phyloP scores from a whole-genome alignment of 2,113 vertebrate species.

The Mustela nigripes region DNA sequence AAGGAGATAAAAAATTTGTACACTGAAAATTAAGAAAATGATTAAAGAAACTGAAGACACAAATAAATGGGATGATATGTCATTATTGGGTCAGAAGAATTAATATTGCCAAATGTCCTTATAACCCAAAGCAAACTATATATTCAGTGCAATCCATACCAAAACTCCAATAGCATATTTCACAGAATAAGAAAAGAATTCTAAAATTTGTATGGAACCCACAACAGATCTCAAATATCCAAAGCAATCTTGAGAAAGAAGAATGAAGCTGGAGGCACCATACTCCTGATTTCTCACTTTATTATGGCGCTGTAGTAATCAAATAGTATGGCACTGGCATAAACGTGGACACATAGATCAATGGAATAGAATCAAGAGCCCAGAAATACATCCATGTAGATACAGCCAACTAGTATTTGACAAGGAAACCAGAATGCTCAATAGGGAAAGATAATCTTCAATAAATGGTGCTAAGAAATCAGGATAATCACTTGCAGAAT shows the following conservation, averaged over 20 bases:
- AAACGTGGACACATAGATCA: background rate
- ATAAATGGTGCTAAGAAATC: background rate
- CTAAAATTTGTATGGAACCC: background rate
- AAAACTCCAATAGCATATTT: background rate
- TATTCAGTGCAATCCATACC: background rate
- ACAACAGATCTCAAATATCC: background rate
- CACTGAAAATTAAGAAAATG: background rate
- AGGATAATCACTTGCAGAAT: background rate
- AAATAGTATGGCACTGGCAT: background rate
- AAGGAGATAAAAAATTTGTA: background rate
- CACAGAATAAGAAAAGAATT: background rate
- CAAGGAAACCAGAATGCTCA: background rate
- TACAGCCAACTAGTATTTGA: background rate
- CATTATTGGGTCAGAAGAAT: background rate
- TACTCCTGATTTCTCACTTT: background rate
- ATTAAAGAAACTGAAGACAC: background rate
- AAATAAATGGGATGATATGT: background rate
- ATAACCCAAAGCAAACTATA: background rate
- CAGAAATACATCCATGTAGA: background rate
- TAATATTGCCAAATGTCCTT: background rate
- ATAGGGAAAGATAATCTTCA: background rate
- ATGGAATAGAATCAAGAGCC: background rate
- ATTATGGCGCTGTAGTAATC: background rate
- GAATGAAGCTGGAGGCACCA: background rate
- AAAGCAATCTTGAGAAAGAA: background rate